Conservation (phyloP, 2,113 vertebrate species). For the Tinamus guttatus region DNA sequence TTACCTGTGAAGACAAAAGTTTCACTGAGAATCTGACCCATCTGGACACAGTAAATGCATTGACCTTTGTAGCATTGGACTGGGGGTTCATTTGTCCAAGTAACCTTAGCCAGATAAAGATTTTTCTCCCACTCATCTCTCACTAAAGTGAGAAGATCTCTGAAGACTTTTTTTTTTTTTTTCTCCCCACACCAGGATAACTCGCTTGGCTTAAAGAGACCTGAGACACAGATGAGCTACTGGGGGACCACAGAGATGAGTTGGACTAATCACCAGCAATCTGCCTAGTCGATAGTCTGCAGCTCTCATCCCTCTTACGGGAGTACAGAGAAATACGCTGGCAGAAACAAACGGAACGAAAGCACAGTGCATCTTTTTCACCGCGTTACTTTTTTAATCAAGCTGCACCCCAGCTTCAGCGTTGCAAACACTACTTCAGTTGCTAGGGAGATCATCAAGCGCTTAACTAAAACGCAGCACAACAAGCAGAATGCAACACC, state of each 20-base stretch:
- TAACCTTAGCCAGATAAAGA: background rate
- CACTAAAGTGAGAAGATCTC: background rate
- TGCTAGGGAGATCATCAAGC: slow-evolving; percentile 67
- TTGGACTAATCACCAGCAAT: background rate
- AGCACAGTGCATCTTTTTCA: background rate
- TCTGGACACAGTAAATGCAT: background rate
- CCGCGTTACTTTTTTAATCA: background rate
- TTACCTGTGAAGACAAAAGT: background rate
- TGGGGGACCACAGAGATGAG: background rate
- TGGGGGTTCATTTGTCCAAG: background rate
- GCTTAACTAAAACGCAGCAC: slow-evolving; percentile 9
- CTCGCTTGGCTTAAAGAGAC: background rate
- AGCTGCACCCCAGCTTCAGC: background rate
- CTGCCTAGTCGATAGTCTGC: background rate
- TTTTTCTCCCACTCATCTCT: background rate
- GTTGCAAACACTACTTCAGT: slow-evolving; percentile 23
- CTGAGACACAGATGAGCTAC: slow-evolving; percentile 1
- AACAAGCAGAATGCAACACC: no score
- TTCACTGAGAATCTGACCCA: background rate
- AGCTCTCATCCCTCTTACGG: background rate
- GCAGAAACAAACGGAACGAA: background rate
- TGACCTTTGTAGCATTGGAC: background rate
- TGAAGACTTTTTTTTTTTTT: background rate
- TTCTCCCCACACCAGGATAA: background rate
- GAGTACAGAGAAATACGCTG: background rate